Conservation (phyloP, 30 jellyfish, hydroid and myxozoan genomes). For the Hydractinia symbiolongicarpus region DNA sequence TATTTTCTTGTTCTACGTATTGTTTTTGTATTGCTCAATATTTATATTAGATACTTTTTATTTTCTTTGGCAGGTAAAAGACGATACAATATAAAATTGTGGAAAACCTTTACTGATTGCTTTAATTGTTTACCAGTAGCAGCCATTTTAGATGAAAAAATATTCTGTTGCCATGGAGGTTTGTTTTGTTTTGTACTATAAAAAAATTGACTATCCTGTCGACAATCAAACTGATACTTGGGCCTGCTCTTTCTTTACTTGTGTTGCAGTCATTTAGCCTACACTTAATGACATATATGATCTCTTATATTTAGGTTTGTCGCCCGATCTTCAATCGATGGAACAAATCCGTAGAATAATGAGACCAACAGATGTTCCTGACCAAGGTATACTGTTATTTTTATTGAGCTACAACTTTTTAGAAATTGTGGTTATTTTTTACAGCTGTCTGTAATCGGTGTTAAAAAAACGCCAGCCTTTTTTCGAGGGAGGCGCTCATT, state of each 20-base stretch:
- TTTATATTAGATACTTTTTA: background rate
- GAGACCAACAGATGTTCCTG: conserved; percentile 99
- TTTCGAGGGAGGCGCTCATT: too few relatives aligned
- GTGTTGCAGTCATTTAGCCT: background rate
- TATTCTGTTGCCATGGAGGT: conserved; percentile 99
- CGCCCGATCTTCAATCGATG: conserved; percentile 99
- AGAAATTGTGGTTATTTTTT: background rate
- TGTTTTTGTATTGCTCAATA: too few relatives aligned
- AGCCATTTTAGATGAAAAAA: conserved; percentile 97
- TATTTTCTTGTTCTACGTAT: too few relatives aligned
- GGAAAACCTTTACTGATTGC: conserved; percentile 99
- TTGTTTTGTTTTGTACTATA: background rate
- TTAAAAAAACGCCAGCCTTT: too few relatives aligned
- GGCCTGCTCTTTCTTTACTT: background rate
- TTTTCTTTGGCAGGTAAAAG: conserved; percentile 76
- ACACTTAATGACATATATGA: background rate
- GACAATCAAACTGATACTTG: background rate
- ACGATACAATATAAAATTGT: conserved; percentile 84
- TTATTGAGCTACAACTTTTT: background rate
- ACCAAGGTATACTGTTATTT: conserved; percentile 58
- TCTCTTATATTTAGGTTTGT: conserved; percentile 45
- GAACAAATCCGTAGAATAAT: conserved; percentile 95
- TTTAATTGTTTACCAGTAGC: conserved; percentile 98
- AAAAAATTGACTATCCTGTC: background rate
- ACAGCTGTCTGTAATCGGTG: too few relatives aligned